Conservation (phyloP, 2,113 vertebrate species). For the Okapia johnstoni region DNA sequence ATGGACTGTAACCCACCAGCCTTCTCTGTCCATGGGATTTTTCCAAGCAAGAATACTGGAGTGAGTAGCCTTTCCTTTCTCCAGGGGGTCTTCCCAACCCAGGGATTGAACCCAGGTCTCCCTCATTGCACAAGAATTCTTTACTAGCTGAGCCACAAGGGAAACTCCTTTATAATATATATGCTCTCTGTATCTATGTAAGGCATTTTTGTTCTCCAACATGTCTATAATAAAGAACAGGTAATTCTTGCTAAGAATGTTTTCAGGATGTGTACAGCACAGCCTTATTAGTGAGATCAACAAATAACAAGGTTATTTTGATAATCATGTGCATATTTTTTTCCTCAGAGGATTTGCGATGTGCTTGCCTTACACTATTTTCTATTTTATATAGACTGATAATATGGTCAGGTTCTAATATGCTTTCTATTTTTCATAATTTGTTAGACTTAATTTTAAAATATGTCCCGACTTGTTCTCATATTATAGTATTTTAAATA, state of each 20-base stretch:
- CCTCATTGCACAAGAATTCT: accelerated
- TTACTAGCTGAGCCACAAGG: not conserved
- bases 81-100: not conserved
- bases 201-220: not conserved
- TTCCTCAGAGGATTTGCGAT: not conserved
- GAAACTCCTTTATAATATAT: not conserved
- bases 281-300: not conserved
- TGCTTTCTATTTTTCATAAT: not conserved
- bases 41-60: not conserved
- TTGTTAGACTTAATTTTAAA: not conserved
- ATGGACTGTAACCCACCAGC: not conserved
- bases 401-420: not conserved
- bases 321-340: not conserved
- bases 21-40: not conserved
- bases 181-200: not conserved
- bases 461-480: not conserved
- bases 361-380: not conserved
- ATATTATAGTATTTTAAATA: not conserved
- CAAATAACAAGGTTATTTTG: not conserved
- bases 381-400: not conserved
- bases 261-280: not conserved
- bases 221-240: not conserved
- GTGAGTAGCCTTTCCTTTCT: not conserved
- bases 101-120: not conserved
- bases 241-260: not conserved